Percentiles rank a stretch among this genome's conserved stretches.
phyloP scores from a whole-genome alignment of 2,797 vertebrate species.

The Arnoldichthys spilopterus region DNA sequence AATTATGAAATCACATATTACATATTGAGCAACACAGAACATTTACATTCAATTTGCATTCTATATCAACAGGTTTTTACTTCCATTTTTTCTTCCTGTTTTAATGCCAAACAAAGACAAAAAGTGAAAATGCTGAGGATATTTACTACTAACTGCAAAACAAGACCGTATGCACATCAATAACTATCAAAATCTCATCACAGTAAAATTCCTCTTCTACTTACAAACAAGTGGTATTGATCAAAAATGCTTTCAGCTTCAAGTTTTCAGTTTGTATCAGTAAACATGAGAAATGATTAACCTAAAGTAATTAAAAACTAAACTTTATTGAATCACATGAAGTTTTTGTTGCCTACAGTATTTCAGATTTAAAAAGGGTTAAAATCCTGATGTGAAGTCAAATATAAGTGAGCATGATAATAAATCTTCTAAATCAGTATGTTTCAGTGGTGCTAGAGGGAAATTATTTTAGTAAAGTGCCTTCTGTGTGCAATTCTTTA shows the following conservation, averaged over 20 bases:
- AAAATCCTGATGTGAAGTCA: background rate
- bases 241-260: background rate
- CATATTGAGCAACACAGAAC: too few relatives aligned
- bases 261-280: background rate
- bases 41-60: too few relatives aligned
- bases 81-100: too few relatives aligned
- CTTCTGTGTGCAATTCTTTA: slow-evolving; percentile 70
- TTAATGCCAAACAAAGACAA: too few relatives aligned
- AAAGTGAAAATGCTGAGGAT: too few relatives aligned
- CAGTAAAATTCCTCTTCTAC: background rate
- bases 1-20: too few relatives aligned
- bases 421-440: slow-evolving; percentile 45
- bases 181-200: background rate
- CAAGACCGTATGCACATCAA: too few relatives aligned
- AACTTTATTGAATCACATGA: background rate
- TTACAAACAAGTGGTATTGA: background rate
- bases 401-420: slow-evolving; percentile 13
- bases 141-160: too few relatives aligned
- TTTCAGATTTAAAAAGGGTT: background rate
- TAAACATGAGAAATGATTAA: background rate
- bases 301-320: too few relatives aligned
- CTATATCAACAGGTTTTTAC: too few relatives aligned
- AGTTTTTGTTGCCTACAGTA: background rate
- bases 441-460: slow-evolving; percentile 54
- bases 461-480: slow-evolving; percentile 69